Evolutionary conservation across 2,113 vertebrate genomes (phyloP), one percentile per base, ranked within the genome.

Genomic region (Motacilla alba): DNA sequence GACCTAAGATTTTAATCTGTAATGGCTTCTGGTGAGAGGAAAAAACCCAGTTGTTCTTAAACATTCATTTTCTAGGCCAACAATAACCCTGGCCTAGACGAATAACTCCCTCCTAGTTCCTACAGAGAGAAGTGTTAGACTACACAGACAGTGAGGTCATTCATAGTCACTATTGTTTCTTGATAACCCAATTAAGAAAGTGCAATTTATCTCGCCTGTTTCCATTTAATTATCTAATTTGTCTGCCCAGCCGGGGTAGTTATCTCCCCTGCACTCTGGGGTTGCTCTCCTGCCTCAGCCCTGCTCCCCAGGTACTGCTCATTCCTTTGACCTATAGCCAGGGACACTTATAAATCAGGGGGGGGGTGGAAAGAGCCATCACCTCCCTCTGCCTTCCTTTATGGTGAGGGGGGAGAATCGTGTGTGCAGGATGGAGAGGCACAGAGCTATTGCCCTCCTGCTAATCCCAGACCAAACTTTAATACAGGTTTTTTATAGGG

Each of bases 181-280:
- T 84, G 90, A 97, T 97, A 97, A 98, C 96, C 97, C 97, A 96
- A 97, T 97, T 97, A 96, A 94, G 96, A 96, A 97, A 97, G 96
- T 97, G 96, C 96, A 94, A 95, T 98, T 96, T 98, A 97, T 98
- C 97, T 96, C 93, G 93, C 93, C 79, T 78, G 97, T 95, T 97
- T 97, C 97, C 95, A 96, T 97, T 97, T 97, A 97, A 97, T 97
- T 97, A 97, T 97, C 97, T 96, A 89, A 97, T 98, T 97, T 98
- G 96, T 97, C 97, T 95, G 93, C 95, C 87, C 5, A 95, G 94
- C 37, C 11, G 28, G 87, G 62, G 75, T 68, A 73, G 90, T 94
- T 95, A 70, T 96, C 66, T 64, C 52, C 79, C 49, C 76, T n/a
- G 93, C 64, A 60, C 31, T 67, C 50, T 39, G 50, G 86, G 78